Evolutionary conservation across 1,140 invertebrate species (phyloP).

Genomic region (Leptinotarsa lineolata): DNA sequence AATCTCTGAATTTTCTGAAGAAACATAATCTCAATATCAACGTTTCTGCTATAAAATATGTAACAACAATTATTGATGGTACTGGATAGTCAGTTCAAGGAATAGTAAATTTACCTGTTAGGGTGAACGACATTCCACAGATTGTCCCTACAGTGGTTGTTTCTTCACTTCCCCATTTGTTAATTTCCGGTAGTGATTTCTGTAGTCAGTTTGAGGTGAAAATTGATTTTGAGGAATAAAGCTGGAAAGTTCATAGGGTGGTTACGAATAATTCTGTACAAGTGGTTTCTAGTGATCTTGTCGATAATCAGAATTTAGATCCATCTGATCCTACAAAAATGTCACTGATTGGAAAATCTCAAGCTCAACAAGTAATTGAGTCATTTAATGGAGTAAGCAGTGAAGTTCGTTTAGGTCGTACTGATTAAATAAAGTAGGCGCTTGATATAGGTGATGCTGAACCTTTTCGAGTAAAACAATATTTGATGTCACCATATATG

Average conservation of each 20-base stretch:
- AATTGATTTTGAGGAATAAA: background rate
- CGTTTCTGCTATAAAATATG: background rate
- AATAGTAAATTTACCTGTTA: background rate
- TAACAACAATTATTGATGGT: conserved; percentile 13
- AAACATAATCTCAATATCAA: background rate
- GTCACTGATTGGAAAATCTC: background rate
- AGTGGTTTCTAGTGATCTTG: background rate
- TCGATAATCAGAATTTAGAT: background rate
- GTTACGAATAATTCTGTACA: background rate
- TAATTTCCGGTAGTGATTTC: conserved; percentile 18
- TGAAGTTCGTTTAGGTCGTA: background rate
- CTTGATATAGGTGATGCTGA: background rate
- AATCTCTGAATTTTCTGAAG: background rate
- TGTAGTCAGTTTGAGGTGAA: background rate
- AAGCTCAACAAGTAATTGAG: background rate
- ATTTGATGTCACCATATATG: conserved; percentile 11
- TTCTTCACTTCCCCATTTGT: background rate
- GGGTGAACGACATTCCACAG: background rate
- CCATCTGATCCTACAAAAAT: background rate
- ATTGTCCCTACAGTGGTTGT: background rate
- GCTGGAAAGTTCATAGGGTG: background rate
- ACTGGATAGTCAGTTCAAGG: conserved; percentile 1
- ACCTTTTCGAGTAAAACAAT: conserved; percentile 5
- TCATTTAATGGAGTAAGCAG: background rate
- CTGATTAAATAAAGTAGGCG: background rate